These are phyloP conservation scores for Orestias chungarensis DNA, from an alignment of 2,797 vertebrate genomes.

Conservation along the genomic window DNA sequence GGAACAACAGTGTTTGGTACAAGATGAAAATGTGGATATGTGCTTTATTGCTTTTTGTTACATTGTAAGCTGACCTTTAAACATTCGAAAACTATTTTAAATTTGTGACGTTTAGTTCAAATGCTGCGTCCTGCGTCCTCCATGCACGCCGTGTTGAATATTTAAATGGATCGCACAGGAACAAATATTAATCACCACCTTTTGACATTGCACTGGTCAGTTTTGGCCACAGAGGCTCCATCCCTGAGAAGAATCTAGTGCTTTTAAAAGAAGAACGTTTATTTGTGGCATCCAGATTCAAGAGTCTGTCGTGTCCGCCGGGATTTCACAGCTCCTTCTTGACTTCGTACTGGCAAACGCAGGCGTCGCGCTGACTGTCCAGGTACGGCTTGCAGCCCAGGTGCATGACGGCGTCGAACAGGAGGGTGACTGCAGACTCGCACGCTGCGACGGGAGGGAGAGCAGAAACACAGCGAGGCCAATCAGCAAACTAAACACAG, in stretches of 20 bases:
- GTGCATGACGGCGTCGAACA: slow-evolving; percentile 95
- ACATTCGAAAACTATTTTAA: not conserved
- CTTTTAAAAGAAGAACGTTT: slow-evolving; percentile 11
- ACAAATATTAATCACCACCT: slow-evolving; percentile 16
- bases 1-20: not conserved
- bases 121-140: not conserved
- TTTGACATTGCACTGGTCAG: slow-evolving; percentile 8
- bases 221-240: slow-evolving; percentile 10
- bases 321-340: slow-evolving; percentile 87
- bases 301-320: slow-evolving; percentile 2
- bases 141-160: too few relatives aligned
- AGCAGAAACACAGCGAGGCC: slow-evolving; percentile 5
- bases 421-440: slow-evolving; percentile 88
- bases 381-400: slow-evolving; percentile 97
- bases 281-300: not conserved
- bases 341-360: slow-evolving; percentile 87
- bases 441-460: slow-evolving; percentile 81
- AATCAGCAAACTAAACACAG: not conserved
- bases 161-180: slow-evolving; percentile 45
- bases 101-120: not conserved
- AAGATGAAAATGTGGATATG: not conserved
- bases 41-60: not conserved
- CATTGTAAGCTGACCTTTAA: slow-evolving; percentile 1
- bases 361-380: slow-evolving; percentile 94
- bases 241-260: slow-evolving; percentile 48